Percentiles rank a stretch among this genome's conserved stretches.
Evolutionary conservation across 2,888 invertebrate genomes (phyloP).

Genomic region (Spilarctia lutea): DNA sequence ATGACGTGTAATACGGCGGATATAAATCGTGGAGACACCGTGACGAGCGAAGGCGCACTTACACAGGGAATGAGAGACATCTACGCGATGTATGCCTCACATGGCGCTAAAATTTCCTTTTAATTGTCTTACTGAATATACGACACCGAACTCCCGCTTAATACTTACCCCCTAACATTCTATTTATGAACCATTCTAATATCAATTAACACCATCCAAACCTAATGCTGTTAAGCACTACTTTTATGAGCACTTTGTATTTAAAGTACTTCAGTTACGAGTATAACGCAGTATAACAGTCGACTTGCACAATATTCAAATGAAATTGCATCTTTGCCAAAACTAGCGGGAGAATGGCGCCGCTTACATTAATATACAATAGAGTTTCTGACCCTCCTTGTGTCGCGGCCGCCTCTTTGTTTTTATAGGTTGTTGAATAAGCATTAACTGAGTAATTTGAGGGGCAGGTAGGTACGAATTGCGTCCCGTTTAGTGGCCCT

Average conservation of each 20-base stretch:
- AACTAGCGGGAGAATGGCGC: constrained; percentile 82
- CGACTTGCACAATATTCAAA: constrained; percentile 86
- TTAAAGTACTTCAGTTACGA: constrained; percentile 77
- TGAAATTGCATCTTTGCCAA: constrained; percentile 87
- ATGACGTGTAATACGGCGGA: constrained; percentile 83
- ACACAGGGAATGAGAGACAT: constrained; percentile 79
- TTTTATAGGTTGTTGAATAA: constrained; percentile 84
- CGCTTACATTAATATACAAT: constrained; percentile 85
- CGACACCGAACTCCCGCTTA: constrained; percentile 50
- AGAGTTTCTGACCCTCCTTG: constrained; percentile 79
- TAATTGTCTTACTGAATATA: constrained; percentile 74
- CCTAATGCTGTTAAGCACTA: constrained; percentile 63
- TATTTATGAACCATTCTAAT: constrained; percentile 39
- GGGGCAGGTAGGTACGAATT: constrained; percentile 70
- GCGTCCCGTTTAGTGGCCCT: constrained; percentile 61
- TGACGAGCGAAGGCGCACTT: constrained; percentile 80
- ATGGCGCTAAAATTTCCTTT: constrained; percentile 73
- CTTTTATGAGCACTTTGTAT: constrained; percentile 82
- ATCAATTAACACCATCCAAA: constrained; percentile 69
- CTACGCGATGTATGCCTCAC: constrained; percentile 61
- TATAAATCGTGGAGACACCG: constrained; percentile 82
- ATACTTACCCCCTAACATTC: constrained; percentile 37
- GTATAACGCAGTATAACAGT: constrained; percentile 78
- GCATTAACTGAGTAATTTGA: constrained; percentile 78
- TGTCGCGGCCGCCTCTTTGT: constrained; percentile 77